Evolutionary conservation across 1,140 invertebrate genomes (phyloP).

Genomic region (Aphidius ervi): DNA sequence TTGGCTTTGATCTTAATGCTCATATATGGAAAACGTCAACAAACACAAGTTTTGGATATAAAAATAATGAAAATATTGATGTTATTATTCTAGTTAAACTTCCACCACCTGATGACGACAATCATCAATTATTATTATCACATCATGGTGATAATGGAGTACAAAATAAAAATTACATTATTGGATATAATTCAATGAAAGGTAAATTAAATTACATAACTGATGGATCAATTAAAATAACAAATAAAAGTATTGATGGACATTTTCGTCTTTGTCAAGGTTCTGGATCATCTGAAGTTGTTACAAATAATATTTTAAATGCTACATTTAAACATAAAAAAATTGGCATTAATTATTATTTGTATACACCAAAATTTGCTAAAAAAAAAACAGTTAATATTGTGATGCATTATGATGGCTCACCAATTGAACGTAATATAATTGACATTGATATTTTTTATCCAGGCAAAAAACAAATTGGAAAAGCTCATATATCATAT

Average conservation of each 20-base stretch:
- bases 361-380: slow-evolving; percentile 48
- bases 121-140: slow-evolving; percentile 57
- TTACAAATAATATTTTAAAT: slow-evolving; percentile 51
- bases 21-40: slow-evolving; percentile 57
- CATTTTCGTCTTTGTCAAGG: slow-evolving; percentile 54
- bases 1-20: slow-evolving; percentile 55
- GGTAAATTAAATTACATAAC: slow-evolving; percentile 49
- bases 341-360: slow-evolving; percentile 49
- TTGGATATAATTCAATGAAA: slow-evolving; percentile 53
- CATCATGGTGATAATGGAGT: slow-evolving; percentile 42
- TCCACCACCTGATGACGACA: slow-evolving; percentile 61
- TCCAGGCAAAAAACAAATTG: slow-evolving; percentile 52
- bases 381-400: slow-evolving; percentile 50
- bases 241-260: slow-evolving; percentile 43
- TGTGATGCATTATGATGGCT: slow-evolving; percentile 42
- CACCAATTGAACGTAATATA: slow-evolving; percentile 24
- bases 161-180: slow-evolving; percentile 44
- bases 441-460: slow-evolving; percentile 53
- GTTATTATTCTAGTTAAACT: slow-evolving; percentile 55
- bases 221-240: slow-evolving; percentile 40
- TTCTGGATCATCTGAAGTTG: slow-evolving; percentile 25
- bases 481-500: slow-evolving; percentile 54
- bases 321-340: slow-evolving; percentile 43
- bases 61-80: slow-evolving; percentile 51
- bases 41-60: slow-evolving; percentile 55